A percentile compares a stretch with the other conserved stretches of the same genome.
Evolutionary conservation across 2,797 vertebrate species (phyloP).

Genomic region (Sebastes oblongus): DNA sequence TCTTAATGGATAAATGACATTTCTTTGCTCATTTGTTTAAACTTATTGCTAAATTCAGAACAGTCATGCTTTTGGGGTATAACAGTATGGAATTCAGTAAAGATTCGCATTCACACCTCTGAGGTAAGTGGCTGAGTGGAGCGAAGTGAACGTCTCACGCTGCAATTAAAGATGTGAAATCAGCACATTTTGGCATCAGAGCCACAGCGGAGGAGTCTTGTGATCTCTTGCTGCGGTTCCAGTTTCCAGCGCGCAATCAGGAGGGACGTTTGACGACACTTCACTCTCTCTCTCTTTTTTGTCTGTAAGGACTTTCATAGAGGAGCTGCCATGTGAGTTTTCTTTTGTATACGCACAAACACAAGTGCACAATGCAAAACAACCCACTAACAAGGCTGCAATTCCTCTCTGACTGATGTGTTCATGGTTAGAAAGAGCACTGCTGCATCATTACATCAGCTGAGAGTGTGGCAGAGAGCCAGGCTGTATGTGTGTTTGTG

Average conservation of each 20-base stretch:
- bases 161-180: slow-evolving; percentile 48
- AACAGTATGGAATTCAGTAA: neutral
- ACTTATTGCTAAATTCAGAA: neutral
- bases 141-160: slow-evolving; percentile 1
- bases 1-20: neutral
- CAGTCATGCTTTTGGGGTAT: neutral
- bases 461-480: neutral
- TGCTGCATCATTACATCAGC: slow-evolving; percentile 31
- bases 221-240: slow-evolving; percentile 34
- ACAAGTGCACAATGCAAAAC: slow-evolving; percentile 6
- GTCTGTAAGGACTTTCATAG: neutral
- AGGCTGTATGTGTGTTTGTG: neutral
- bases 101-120: slow-evolving; percentile 10
- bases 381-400: neutral
- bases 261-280: slow-evolving; percentile 22
- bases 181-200: slow-evolving; percentile 43
- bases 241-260: slow-evolving; percentile 29
- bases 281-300: slow-evolving; percentile 1
- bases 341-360: slow-evolving; percentile 14
- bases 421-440: neutral
- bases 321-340: slow-evolving; percentile 19
- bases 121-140: slow-evolving; percentile 22
- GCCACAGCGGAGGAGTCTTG: slow-evolving; percentile 33
- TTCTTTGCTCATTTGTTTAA: neutral
- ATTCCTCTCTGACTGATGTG: neutral